Percentiles rank a stretch among this genome's conserved stretches.
Conservation (phyloP, 2,113 vertebrate genomes). For the Hippopotamus amphibius region DNA sequence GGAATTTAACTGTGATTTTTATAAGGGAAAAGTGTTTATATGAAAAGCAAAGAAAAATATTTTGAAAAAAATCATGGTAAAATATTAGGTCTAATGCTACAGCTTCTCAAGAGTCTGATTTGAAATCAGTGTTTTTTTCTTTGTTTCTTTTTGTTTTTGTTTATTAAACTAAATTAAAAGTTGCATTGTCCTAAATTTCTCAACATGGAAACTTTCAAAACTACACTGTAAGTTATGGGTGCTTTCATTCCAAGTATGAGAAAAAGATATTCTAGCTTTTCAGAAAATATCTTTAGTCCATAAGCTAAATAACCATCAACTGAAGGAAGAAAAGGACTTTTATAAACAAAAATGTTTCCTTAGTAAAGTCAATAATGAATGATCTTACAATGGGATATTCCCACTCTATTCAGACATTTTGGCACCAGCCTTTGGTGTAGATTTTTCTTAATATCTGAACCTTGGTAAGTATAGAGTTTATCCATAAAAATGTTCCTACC, state of each 20-base stretch:
- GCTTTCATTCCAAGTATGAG: constrained; percentile 65
- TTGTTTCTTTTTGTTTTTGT: background rate
- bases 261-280: constrained; percentile 68
- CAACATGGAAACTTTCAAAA: constrained; percentile 64
- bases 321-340: constrained; percentile 46
- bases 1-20: constrained; percentile 54
- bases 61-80: constrained; percentile 54
- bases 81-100: constrained; percentile 29
- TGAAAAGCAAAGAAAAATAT: constrained; percentile 47
- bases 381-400: background rate
- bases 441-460: constrained; percentile 74
- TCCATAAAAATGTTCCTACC: constrained; percentile 69
- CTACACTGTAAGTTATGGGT: constrained; percentile 66
- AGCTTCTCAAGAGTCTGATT: constrained; percentile 26
- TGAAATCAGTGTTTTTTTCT: constrained; percentile 49
- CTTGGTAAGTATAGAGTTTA: constrained; percentile 67
- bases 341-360: constrained; percentile 24
- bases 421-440: background rate
- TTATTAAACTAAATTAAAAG: constrained; percentile 69
- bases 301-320: constrained; percentile 43
- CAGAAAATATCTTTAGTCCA: constrained; percentile 59
- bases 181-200: constrained; percentile 66
- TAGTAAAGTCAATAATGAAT: background rate
- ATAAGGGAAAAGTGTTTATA: background rate
- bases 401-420: constrained; percentile 23